phyloP scores from a whole-genome alignment of 92 coral and sea anemone species.

The Paramuricea clavata region DNA sequence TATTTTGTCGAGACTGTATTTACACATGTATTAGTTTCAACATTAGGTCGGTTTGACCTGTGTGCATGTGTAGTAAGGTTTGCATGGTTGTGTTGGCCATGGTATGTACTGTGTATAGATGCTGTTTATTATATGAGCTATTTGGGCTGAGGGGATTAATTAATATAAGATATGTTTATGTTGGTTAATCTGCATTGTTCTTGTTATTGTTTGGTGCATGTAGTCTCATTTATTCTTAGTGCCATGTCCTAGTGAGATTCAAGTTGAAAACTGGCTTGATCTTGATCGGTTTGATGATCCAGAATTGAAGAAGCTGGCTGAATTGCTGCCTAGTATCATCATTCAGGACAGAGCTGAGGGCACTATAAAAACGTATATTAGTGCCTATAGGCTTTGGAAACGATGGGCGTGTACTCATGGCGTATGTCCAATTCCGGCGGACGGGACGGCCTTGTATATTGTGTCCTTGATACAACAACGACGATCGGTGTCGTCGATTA shows the following conservation, averaged over 20 bases:
- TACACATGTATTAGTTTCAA: too few relatives aligned
- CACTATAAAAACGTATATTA: conserved; percentile 58
- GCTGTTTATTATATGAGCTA: too few relatives aligned
- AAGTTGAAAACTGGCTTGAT: not conserved
- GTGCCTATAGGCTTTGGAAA: conserved; percentile 61
- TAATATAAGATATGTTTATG: not conserved
- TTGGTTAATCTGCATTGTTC: not conserved
- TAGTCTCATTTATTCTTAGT: not conserved
- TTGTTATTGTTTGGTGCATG: not conserved
- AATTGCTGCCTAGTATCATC: conserved; percentile 51
- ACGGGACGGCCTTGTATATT: conserved; percentile 59
- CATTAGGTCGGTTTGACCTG: too few relatives aligned
- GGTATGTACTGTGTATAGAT: too few relatives aligned
- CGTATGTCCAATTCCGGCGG: conserved; percentile 52
- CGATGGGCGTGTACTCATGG: conserved; percentile 50
- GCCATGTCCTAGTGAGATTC: conserved; percentile 1
- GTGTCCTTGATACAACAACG: conserved; percentile 65
- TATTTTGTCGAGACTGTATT: too few relatives aligned
- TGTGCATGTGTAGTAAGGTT: too few relatives aligned
- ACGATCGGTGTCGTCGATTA: conserved; percentile 64
- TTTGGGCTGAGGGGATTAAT: too few relatives aligned
- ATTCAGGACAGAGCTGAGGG: conserved; percentile 68
- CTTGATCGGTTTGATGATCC: conserved; percentile 33
- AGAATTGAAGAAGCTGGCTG: conserved; percentile 56
- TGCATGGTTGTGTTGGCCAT: too few relatives aligned